Evolutionary conservation across 2,113 vertebrate genomes (phyloP), one percentile per base, ranked within the genome.

Genomic region (Cyanoramphus novaezelandiae): DNA sequence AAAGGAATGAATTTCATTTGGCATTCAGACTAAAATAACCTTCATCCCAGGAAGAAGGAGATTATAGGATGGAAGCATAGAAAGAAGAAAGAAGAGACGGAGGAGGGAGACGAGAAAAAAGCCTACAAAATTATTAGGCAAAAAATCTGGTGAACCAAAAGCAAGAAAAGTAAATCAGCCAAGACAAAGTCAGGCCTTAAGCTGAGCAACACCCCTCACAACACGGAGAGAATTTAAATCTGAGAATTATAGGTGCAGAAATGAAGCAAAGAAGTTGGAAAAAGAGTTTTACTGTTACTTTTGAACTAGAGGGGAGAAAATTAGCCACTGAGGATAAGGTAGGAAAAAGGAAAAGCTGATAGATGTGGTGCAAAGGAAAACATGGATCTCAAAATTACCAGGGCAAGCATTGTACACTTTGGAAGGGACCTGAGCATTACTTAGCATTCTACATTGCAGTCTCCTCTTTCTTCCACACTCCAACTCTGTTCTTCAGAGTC

Each of bases 1-100:
- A 93, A 96, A 91, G 31, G 68, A 89, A 79, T 60, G 6, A 82
- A 74, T 89, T 95, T 91, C 67, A 89, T 29, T 74, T 79, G 77
- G 52, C 62, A 37, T 76, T 95, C 62, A 92, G 86, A 89, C 67
- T 69, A 57, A 96, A 93, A 91, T 87, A 93, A 55, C 69, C 29
- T 64, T 84, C 57, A 60, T 65, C 29, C 55, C 43, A 79, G 49
- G 47, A 96, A 93, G 33, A 68, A 0, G 3, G 4, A 35, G 33
- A 52, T 82, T 75, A 64, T 14, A 89, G 43, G 35, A 69, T 15
- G 33, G 43, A 91, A 59, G 13, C 49, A 92, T 29, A 72, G 4
- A n/a, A 31, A 88, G 53, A 63, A 55, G 13, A 70, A 83, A 77
- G 31, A 37, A 91, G 31, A 35, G 4, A 3, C 7, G 8, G 6